Base-by-base conservation (phyloP, 2,797 vertebrate species). In the Calcarius lapponicus region DNA sequence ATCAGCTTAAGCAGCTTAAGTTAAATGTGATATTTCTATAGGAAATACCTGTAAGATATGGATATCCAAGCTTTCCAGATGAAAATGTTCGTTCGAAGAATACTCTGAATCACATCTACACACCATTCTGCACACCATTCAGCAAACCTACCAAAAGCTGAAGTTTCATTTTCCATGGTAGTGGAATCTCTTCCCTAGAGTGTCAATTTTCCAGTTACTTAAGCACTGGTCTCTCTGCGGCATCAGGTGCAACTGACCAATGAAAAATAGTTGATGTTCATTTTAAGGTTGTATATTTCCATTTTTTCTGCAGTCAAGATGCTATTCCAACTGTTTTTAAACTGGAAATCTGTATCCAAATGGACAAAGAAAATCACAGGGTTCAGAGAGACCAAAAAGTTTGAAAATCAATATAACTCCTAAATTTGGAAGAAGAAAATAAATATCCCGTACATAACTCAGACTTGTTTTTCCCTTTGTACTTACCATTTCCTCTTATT, bases 401-500 rank as follows among this genome's bases (percentile, higher is more conserved):
- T 3, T 57, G 21, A 75, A 86, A 86, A 45, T 79, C 42, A 56
- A 11, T 69, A 22, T 38, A 17, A 7, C 3, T 29, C 8, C 3
- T 54, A 72, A 87, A 8, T 7, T 5, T 64, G 21, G 34, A 81
- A 65, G 21, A 40, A 71, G 10, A 14, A 58, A 32, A 90, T 34
- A 40, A 57, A 8, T 22, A 17, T 19, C 2, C 8, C 2, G 0
- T 18, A 28, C 3, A 36, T 45, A 60, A 47, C 13, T 32, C 4
- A 5, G 34, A 54, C 61, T 29, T n/a, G 87, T 42, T 89, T 72
- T 79, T 31, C 14, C 7, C 11, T 57, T 53, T 53, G 10, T 67
- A 40, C 7, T 75, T 82, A 25, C 3, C 0, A 38, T 85, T 84
- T 88, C 32, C 47, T 86, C 19, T 47, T 79, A 15, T 79, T 89